Evolutionary conservation across 2,113 vertebrate species (phyloP).

Genomic region (Gracilinanus agilis): DNA sequence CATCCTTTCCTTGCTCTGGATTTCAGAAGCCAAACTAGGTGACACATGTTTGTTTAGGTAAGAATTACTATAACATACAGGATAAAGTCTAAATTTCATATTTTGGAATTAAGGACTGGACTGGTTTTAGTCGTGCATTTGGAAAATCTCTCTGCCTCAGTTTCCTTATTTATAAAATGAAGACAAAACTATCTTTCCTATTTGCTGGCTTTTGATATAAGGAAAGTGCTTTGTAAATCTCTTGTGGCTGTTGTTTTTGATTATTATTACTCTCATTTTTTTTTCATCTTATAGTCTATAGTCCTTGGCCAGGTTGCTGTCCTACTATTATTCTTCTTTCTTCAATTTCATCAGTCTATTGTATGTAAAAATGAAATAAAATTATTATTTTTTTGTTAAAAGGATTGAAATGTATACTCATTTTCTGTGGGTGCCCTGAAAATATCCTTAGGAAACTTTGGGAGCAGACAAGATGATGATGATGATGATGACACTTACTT

Average conservation of each 20-base stretch:
- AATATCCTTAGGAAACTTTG: neutral
- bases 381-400: neutral
- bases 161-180: slow-evolving; percentile 25
- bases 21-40: neutral
- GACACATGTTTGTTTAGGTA: neutral
- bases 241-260: neutral
- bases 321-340: neutral
- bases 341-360: neutral
- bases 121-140: neutral
- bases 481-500: neutral
- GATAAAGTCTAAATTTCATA: neutral
- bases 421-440: too few species aligned
- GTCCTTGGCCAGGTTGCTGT: neutral
- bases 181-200: neutral
- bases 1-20: neutral
- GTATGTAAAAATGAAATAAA: neutral
- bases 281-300: neutral
- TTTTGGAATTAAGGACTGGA: neutral
- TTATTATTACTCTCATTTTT: neutral
- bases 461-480: neutral
- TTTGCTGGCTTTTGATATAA: neutral
- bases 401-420: neutral
- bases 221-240: neutral
- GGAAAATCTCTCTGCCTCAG: neutral
- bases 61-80: neutral